Evolutionary conservation across 2,888 invertebrate genomes (phyloP).

Genomic region (Drosophila gaucha): DNA sequence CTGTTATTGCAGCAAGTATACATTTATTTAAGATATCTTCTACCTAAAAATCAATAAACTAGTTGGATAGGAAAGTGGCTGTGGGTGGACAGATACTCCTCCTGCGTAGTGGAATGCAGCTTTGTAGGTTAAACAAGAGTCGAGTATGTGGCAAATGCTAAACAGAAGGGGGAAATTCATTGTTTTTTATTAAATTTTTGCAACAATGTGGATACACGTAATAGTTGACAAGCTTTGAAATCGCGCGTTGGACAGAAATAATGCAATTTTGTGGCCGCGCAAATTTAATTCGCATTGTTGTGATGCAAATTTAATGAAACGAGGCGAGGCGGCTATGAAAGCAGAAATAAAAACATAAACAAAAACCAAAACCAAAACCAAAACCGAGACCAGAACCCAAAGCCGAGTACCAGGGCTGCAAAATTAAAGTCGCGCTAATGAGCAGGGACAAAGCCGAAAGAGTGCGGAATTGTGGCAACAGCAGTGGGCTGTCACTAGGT

Average conservation of each 20-base stretch:
- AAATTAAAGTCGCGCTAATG: slow-evolving; percentile 79
- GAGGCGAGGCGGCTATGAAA: slow-evolving; percentile 23
- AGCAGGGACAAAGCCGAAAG: slow-evolving; percentile 74
- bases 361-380: slow-evolving; percentile 32
- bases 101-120: background rate
- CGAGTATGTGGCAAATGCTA: slow-evolving; percentile 4
- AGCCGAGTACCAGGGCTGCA: slow-evolving; percentile 48
- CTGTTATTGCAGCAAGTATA: background rate
- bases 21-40: background rate
- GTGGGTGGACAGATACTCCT: background rate
- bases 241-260: slow-evolving; percentile 31
- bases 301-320: slow-evolving; percentile 53
- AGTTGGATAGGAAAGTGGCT: too few species aligned
- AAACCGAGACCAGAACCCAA: slow-evolving; percentile 27
- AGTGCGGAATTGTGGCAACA: slow-evolving; percentile 59
- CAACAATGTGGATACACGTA: slow-evolving; percentile 51
- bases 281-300: slow-evolving; percentile 61
- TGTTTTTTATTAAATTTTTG: slow-evolving; percentile 55
- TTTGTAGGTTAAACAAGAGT: slow-evolving; percentile 1
- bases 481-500: slow-evolving; percentile 9
- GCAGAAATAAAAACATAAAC: slow-evolving; percentile 23
- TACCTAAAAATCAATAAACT: slow-evolving; percentile 15
- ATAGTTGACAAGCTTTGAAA: slow-evolving; percentile 54
- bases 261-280: slow-evolving; percentile 58
- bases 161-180: background rate